phyloP scores from a whole-genome alignment of 1,140 invertebrate genomes.

The Anthonomus grandis region DNA sequence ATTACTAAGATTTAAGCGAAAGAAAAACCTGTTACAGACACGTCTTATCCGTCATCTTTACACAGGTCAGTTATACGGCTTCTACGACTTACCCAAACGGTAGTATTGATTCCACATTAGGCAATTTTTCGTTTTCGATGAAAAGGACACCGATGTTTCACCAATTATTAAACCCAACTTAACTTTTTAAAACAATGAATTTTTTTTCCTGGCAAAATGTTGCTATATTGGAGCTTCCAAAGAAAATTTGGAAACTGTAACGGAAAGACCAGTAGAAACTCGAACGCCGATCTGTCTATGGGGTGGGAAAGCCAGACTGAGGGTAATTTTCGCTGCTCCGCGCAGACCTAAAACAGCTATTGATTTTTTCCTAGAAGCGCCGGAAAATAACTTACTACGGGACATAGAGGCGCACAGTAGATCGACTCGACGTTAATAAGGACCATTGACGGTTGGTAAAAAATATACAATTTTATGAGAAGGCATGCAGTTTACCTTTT shows the following conservation, averaged over 20 bases:
- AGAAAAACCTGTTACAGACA: constrained; percentile 16
- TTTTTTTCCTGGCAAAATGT: no score
- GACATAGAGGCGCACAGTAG: no score
- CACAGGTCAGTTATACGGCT: constrained; percentile 28
- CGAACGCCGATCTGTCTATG: constrained; percentile 1
- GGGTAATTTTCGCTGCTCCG: constrained; percentile 19
- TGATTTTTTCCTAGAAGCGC: constrained; percentile 30
- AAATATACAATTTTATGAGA: no score
- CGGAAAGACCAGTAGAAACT: background rate
- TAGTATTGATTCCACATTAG: constrained; percentile 32
- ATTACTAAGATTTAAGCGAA: background rate
- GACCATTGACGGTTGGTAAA: no score
- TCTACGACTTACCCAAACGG: constrained; percentile 27
- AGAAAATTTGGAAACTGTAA: background rate
- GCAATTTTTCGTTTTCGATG: constrained; percentile 19
- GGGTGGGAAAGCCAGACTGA: constrained; percentile 23
- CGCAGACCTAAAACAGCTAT: constrained; percentile 28
- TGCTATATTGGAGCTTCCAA: no score
- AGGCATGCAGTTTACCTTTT: no score
- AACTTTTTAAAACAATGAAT: no score
- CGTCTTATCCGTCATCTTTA: background rate
- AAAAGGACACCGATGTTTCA: no score
- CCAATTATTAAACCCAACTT: no score
- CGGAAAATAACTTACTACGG: constrained; percentile 29
- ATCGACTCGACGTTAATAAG: no score